Base-by-base conservation (phyloP, 2,888 invertebrate species). In the Polydrusus pterygomalis region DNA sequence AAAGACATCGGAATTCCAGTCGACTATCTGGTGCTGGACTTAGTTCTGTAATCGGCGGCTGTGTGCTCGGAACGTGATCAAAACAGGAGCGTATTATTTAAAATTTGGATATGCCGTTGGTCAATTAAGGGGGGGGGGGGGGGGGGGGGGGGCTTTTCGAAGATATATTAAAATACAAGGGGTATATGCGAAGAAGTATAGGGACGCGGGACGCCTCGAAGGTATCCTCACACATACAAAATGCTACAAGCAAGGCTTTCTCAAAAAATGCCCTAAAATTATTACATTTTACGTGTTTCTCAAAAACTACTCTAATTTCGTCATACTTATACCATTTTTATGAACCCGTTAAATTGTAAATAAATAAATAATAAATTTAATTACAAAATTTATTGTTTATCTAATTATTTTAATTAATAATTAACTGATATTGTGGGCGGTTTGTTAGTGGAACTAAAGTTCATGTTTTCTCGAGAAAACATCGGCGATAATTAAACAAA, bases 361-460 rank as follows among this genome's bases (percentile, higher is more conserved):
- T 38, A 34, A 58, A 58, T 58, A 58, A 51, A 51, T 20, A 56
- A 34, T 15, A 13, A 30, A 34, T 9, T 30, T 8, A 30, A 30
- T 56, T 58, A 58, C 58, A 38, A 58, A 58, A 58, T 58, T 56
- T 34, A 58, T 2, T 58, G 58, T 38, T 58, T 58, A 58, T 60
- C 58, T 60, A 60, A 60, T 58, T 58, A 58, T 38, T 58, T 38
- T 58, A 60, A 60, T 56, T 56, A 56, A 60, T 38, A 40, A 11
- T 40, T 40, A 60, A 38, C 38, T 38, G 38, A 38, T 60, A 60
- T 30, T 58, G 58, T 60, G 18, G 58, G 58, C 58, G 58, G 38
- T 1, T 60, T 60, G 38, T 40, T 38, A 11, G 10, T 38, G 13
- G n/a, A 58, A 58, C 17, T 60, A 60, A 60, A 60, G 58, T 60